Conservation (phyloP, 1,140 invertebrate species). For the Chelonus insularis region DNA sequence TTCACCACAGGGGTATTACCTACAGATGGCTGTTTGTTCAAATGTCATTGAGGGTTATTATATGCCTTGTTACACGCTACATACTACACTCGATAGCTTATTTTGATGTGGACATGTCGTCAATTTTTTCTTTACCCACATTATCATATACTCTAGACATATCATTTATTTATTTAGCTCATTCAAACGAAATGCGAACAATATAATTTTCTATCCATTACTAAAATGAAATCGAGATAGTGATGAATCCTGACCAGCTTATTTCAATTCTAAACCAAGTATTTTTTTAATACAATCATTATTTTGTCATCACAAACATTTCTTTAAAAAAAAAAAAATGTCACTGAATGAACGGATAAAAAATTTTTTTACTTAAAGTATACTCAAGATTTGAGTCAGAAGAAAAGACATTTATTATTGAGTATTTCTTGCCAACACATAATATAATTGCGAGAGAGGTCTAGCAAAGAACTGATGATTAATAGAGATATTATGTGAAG, state of each 20-base stretch:
- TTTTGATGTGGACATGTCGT: not conserved
- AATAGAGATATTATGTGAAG: slow-evolving; percentile 4
- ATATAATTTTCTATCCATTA: no score
- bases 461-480: not conserved
- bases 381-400: no score
- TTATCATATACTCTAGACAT: no score
- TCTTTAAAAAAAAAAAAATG: no score
- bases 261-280: no score
- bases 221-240: no score
- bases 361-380: no score
- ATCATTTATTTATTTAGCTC: no score
- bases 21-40: slow-evolving; percentile 61
- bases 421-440: not conserved
- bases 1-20: slow-evolving; percentile 56
- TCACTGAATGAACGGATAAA: no score
- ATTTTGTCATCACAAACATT: not conserved
- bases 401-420: not conserved
- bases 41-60: slow-evolving; percentile 56
- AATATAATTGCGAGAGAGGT: not conserved
- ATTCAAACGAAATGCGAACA: no score
- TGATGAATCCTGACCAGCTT: no score
- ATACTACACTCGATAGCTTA: not conserved
- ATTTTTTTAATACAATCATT: not conserved
- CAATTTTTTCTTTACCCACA: no score
- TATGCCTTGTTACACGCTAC: slow-evolving; percentile 54